These are phyloP conservation scores for Eptesicus fuscus DNA, from an alignment of 2,113 vertebrate genomes.

Conservation along the genomic window DNA sequence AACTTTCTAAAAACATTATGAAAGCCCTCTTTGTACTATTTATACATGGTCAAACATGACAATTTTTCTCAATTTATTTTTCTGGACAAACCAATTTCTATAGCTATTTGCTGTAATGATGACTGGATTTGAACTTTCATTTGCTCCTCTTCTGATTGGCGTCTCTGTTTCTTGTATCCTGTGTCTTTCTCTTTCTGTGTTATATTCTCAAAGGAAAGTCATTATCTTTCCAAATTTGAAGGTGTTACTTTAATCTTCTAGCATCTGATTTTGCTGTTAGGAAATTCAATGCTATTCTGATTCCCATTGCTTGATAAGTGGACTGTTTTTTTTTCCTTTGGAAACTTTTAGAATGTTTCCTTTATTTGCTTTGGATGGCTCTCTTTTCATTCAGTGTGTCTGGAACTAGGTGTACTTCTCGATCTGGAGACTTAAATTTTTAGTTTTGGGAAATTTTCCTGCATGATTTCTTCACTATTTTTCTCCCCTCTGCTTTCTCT, in stretches of 20 bases:
- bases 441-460: neutral
- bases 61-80: neutral
- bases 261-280: neutral
- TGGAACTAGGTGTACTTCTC: neutral
- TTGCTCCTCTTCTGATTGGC: neutral
- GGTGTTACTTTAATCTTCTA: neutral
- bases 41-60: neutral
- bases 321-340: neutral
- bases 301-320: neutral
- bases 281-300: neutral
- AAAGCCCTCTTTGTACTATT: neutral
- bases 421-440: neutral
- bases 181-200: neutral
- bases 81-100: neutral
- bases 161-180: neutral
- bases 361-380: neutral
- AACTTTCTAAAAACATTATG: neutral
- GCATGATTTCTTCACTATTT: neutral
- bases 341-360: neutral
- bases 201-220: neutral
- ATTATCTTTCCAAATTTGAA: neutral
- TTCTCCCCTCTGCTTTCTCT: neutral
- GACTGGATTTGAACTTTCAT: neutral
- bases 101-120: neutral
- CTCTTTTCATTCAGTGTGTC: neutral